A percentile compares a stretch with the other conserved stretches of the same genome.
phyloP scores from a whole-genome alignment of 2,113 vertebrate genomes.

The Pygoscelis antarcticus region DNA sequence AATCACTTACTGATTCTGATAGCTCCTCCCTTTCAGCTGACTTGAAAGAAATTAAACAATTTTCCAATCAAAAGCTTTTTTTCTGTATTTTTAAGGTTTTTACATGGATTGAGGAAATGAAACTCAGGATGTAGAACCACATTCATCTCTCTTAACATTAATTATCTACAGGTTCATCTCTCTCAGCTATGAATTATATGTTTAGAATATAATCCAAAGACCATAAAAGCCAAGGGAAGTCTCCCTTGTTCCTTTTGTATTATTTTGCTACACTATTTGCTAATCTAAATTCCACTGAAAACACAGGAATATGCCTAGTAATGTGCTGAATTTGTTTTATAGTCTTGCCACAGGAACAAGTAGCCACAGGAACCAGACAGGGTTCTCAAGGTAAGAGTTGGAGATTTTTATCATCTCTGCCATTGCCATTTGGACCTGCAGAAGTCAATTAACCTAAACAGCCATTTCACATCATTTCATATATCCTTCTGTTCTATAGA shows the following conservation, averaged over 20 bases:
- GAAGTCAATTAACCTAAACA: not conserved
- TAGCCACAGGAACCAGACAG: not conserved
- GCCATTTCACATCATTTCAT: not conserved
- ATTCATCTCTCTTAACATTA: not conserved
- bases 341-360: not conserved
- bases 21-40: not conserved
- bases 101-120: not conserved
- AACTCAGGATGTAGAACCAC: not conserved
- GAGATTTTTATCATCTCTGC: not conserved
- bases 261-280: not conserved
- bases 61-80: not conserved
- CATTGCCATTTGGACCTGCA: not conserved
- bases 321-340: not conserved
- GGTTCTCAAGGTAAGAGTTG: accelerated
- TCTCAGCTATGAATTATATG: not conserved
- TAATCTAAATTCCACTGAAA: not conserved
- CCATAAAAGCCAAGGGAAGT: not conserved
- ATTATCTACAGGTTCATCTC: not conserved
- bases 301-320: accelerated
- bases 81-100: not conserved
- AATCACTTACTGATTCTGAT: not conserved
- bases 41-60: not conserved
- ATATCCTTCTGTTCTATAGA: not conserved
- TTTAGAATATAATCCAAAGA: not conserved
- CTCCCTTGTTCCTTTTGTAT: not conserved